Percentiles rank a stretch among this genome's conserved stretches.
These are phyloP conservation scores for Lophotis ruficrista DNA, from an alignment of 2,113 vertebrate genomes.

Conservation along the genomic window DNA sequence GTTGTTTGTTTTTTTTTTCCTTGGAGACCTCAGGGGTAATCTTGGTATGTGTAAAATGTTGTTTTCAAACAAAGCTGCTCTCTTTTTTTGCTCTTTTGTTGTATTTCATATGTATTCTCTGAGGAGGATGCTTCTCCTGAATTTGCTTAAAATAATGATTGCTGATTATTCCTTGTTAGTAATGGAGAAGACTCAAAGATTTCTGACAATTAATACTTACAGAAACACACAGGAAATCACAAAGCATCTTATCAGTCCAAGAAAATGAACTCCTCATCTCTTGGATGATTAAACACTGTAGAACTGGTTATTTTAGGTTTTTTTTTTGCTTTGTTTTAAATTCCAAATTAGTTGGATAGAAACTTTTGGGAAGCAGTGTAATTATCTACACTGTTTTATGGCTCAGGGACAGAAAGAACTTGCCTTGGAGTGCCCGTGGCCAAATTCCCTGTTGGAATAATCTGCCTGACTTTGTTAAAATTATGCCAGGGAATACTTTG, in stretches of 20 bases:
- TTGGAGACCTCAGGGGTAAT: background rate
- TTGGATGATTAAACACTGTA: background rate
- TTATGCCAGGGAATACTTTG: background rate
- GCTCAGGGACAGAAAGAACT: background rate
- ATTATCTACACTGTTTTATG: background rate
- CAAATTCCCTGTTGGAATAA: background rate
- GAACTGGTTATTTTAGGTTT: background rate
- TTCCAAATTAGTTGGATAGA: background rate
- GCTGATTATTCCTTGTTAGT: background rate
- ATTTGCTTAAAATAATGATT: background rate
- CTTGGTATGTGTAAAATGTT: background rate
- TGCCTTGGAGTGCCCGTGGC: background rate
- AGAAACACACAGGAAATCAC: background rate
- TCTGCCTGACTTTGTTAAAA: background rate
- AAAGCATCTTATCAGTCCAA: background rate
- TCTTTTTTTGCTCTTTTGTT: background rate
- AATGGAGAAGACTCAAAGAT: background rate
- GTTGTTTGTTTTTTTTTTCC: background rate
- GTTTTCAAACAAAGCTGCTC: background rate
- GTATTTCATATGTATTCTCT: background rate
- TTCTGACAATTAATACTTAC: background rate
- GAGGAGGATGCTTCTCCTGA: background rate
- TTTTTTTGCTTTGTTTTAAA: background rate
- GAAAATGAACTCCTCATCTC: background rate
- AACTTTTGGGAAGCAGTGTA: background rate